Conservation (phyloP, 2,113 vertebrate species). For the Brachypteracias leptosomus region DNA sequence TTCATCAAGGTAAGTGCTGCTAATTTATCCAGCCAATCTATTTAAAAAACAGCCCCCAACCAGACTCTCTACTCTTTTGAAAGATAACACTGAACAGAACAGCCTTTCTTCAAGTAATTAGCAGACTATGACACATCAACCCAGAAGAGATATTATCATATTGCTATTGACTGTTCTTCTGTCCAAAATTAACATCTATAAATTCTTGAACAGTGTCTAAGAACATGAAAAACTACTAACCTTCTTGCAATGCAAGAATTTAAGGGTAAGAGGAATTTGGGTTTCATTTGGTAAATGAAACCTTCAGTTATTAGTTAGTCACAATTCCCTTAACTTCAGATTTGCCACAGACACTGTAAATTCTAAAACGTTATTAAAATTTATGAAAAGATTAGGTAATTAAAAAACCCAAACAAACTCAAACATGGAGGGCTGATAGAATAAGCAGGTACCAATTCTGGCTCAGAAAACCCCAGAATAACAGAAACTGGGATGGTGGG, state of each 20-base stretch:
- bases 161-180: not conserved
- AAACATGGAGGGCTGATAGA: not conserved
- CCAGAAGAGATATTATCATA: not conserved
- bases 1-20: not conserved
- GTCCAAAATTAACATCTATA: not conserved
- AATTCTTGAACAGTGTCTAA: not conserved
- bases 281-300: not conserved
- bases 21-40: not conserved
- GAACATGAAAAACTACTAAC: not conserved
- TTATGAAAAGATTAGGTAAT: not conserved
- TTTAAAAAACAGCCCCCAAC: not conserved
- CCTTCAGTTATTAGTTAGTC: not conserved
- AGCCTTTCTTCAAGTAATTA: not conserved
- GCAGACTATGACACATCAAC: not conserved
- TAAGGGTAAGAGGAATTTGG: not conserved
- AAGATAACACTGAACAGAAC: not conserved
- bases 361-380: not conserved
- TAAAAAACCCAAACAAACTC: not conserved
- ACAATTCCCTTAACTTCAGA: not conserved
- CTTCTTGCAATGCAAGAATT: not conserved
- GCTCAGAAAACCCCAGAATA: not conserved
- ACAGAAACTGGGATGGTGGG: not conserved
- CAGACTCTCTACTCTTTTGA: not conserved
- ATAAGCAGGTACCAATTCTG: not conserved
- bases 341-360: not conserved